Conservation (phyloP, 2,113 vertebrate genomes). For the Cheilinus undulatus region DNA sequence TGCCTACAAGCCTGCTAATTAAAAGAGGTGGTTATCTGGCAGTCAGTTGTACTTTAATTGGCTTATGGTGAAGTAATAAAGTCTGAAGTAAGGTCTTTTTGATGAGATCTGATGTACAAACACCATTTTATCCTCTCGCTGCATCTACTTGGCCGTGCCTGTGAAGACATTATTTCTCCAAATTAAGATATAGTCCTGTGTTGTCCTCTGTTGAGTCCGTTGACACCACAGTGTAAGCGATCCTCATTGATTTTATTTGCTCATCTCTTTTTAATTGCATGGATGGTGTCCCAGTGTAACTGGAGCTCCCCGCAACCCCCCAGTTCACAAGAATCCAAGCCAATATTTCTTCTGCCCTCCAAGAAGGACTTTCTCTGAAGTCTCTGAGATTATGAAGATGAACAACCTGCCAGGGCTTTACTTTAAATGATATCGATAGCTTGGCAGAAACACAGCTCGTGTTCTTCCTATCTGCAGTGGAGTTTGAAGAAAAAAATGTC, state of each 20-base stretch:
- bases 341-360: constrained; percentile 57
- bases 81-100: constrained; percentile 1
- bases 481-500: background rate
- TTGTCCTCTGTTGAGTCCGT: constrained; percentile 80
- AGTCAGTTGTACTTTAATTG: background rate
- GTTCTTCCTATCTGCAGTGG: background rate
- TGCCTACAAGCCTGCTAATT: too few relatives aligned
- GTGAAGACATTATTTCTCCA: constrained; percentile 66
- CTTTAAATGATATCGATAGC: constrained; percentile 42
- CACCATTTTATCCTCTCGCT: constrained; percentile 8
- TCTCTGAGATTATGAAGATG: constrained; percentile 54
- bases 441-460: constrained; percentile 10
- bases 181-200: constrained; percentile 78
- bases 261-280: constrained; percentile 86
- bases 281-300: constrained; percentile 80
- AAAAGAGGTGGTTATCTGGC: background rate
- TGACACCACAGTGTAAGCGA: constrained; percentile 83
- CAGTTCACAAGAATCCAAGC: constrained; percentile 55
- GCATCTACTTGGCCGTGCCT: background rate
- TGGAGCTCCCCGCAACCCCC: constrained; percentile 72
- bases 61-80: constrained; percentile 8
- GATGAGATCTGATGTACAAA: constrained; percentile 32
- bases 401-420: constrained; percentile 39
- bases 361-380: constrained; percentile 55
- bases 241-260: constrained; percentile 84